Percentiles rank a stretch among this genome's conserved stretches.
These are phyloP conservation scores for Euura saliciscinereae DNA, from an alignment of 1,140 invertebrate species.

Conservation along the genomic window DNA sequence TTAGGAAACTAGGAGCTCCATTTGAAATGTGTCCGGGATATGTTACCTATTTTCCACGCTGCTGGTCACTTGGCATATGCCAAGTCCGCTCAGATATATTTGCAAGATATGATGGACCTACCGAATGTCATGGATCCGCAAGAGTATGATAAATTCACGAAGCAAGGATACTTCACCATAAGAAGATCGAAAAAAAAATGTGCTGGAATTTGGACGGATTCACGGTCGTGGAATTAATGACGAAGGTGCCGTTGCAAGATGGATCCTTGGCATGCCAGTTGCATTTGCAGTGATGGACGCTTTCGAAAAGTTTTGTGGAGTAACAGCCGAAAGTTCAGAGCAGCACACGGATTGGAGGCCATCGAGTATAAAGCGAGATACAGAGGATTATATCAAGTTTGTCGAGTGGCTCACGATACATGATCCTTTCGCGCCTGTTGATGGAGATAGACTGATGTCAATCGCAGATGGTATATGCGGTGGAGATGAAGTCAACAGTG, in stretches of 20 bases:
- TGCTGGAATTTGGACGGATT: slow-evolving; percentile 19
- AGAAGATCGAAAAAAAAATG: slow-evolving; percentile 31
- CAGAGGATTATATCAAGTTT: not conserved
- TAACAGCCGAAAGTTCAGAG: not conserved
- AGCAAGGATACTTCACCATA: slow-evolving; percentile 34
- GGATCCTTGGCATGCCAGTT: slow-evolving; percentile 9
- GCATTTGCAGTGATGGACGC: not conserved
- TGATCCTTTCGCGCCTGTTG: not conserved
- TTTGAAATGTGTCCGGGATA: slow-evolving; percentile 34
- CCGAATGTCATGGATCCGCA: not conserved
- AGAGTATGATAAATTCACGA: slow-evolving; percentile 18
- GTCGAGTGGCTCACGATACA: not conserved
- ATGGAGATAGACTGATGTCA: slow-evolving; percentile 37
- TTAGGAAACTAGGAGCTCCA: slow-evolving; percentile 46
- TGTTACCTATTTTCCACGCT: slow-evolving; percentile 27
- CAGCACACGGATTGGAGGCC: not conserved
- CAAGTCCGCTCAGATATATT: slow-evolving; percentile 9
- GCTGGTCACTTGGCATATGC: not conserved
- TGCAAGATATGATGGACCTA: slow-evolving; percentile 10
- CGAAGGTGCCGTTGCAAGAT: slow-evolving; percentile 16
- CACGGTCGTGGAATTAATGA: slow-evolving; percentile 4
- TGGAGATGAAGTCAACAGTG: slow-evolving; percentile 40
- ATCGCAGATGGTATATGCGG: slow-evolving; percentile 41
- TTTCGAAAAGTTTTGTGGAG: not conserved
- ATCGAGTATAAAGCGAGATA: not conserved